A percentile compares a stretch with the other conserved stretches of the same genome.
Evolutionary conservation across 2,888 invertebrate genomes (phyloP).

Genomic region (Pandemis heparana): DNA sequence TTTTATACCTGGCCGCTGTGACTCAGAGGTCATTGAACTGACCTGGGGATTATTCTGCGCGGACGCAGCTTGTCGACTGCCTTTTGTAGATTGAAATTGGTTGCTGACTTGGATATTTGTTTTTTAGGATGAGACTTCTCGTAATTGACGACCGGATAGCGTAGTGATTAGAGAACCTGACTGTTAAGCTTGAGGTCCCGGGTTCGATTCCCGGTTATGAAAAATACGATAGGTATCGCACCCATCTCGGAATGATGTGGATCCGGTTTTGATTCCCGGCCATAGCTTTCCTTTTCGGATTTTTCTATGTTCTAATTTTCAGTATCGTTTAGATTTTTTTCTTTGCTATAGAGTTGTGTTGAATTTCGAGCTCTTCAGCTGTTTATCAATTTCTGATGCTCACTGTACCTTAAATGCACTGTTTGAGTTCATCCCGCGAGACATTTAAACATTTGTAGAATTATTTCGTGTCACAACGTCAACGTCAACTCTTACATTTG

Average conservation of each 20-base stretch:
- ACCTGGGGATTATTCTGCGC: conserved; percentile 8
- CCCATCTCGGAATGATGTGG: too few species aligned
- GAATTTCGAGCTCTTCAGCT: too few species aligned
- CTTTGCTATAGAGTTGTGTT: too few species aligned
- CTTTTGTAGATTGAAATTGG: conserved; percentile 12
- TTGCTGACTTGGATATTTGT: background rate
- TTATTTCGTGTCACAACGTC: background rate
- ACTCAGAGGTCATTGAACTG: conserved; percentile 34
- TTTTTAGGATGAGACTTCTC: too few species aligned
- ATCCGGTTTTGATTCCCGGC: too few species aligned
- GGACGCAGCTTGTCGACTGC: conserved; percentile 5
- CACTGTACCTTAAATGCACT: background rate
- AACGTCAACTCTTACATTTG: background rate
- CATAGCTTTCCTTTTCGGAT: too few species aligned
- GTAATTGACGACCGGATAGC: background rate
- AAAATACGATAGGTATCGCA: too few species aligned
- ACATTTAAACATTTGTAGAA: background rate
- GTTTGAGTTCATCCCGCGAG: background rate
- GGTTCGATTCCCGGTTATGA: too few species aligned
- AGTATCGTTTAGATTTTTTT: too few species aligned
- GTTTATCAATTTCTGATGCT: background rate
- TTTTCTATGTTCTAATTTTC: too few species aligned
- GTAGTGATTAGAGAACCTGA: background rate
- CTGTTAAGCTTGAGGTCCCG: too few species aligned
- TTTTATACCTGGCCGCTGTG: conserved; percentile 39